Base-by-base conservation (phyloP, 2,888 invertebrate genomes). In the Tetragonula carbonaria region DNA sequence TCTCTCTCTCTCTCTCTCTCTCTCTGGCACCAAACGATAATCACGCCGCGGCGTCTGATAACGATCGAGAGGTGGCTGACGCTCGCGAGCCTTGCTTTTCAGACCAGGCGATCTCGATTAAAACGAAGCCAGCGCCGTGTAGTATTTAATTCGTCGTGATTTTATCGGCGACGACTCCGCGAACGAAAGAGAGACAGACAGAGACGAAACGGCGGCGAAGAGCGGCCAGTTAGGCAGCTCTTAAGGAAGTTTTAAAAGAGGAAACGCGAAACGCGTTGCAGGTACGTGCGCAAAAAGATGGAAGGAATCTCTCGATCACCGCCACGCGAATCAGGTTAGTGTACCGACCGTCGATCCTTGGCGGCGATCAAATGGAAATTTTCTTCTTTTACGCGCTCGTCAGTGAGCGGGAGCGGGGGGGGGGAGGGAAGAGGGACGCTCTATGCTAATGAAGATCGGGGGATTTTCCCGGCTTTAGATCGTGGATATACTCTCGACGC, bases 391-490 rank as follows among this genome's bases (percentile, higher is more conserved):
- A 21, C 65, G 33, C 33, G 23, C 51, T 45, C 1, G 8, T 8
- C 45, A 2, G 5, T 63, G 51, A 2, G 50, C 16, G 57, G 50
- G 28, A 28, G 28, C 28, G 28, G 28, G 28, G 28, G 28, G 28
- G 28, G 0, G 28, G 28, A 1, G 28, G 28, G 28, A 28, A 28
- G 28, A 8, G 66, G 65, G 57, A 74, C 82, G 72, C 66, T 28
- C 73, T 78, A 85, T 84, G 88, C 57, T 86, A 86, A 89, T 83
- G 71, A 66, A 23, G 65, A 53, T 45, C 76, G 80, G 80, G 80
- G 88, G 84, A 88, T 88, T 88, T 84, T 87, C 88, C 88, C 79
- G 51, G 62, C 63, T 28, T 57, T 55, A 51, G 74, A 77, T 85
- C 70, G 78, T 74, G 74, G 71, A 78, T 86, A 62, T 68, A 78